These are phyloP conservation scores for Saccostrea echinata DNA, from an alignment of 1,140 invertebrate genomes.

Conservation along the genomic window DNA sequence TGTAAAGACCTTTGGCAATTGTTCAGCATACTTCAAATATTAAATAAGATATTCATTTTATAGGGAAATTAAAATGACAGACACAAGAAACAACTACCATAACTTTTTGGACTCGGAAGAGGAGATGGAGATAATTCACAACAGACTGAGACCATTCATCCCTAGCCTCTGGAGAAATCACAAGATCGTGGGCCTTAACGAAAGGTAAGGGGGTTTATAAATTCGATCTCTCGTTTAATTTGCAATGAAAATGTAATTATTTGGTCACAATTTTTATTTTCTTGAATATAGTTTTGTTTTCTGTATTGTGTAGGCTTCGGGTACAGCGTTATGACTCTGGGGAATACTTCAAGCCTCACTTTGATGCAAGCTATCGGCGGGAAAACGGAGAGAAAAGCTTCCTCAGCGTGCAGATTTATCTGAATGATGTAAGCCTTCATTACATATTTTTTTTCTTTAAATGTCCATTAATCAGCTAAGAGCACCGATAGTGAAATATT, in stretches of 20 bases:
- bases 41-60: neutral
- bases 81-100: conserved; percentile 65
- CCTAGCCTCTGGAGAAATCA: conserved; percentile 56
- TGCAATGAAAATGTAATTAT: too few species aligned
- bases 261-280: too few species aligned
- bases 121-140: conserved; percentile 62
- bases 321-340: conserved; percentile 67
- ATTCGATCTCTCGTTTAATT: too few species aligned
- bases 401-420: conserved; percentile 68
- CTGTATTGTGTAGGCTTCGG: conserved; percentile 56
- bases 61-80: conserved; percentile 59
- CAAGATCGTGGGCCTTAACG: conserved; percentile 63
- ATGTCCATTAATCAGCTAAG: neutral
- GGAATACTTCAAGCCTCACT: conserved; percentile 68
- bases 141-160: conserved; percentile 63
- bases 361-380: conserved; percentile 61
- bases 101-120: conserved; percentile 65
- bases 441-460: neutral
- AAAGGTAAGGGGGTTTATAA: conserved; percentile 58
- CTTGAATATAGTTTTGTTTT: neutral
- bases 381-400: conserved; percentile 65
- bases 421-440: conserved; percentile 65
- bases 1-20: neutral
- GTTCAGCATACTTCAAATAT: neutral
- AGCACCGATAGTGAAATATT: neutral